Percentiles rank a stretch among this genome's conserved stretches.
Evolutionary conservation across 2,888 invertebrate species (phyloP).

Genomic region (Zonitis immaculata): DNA sequence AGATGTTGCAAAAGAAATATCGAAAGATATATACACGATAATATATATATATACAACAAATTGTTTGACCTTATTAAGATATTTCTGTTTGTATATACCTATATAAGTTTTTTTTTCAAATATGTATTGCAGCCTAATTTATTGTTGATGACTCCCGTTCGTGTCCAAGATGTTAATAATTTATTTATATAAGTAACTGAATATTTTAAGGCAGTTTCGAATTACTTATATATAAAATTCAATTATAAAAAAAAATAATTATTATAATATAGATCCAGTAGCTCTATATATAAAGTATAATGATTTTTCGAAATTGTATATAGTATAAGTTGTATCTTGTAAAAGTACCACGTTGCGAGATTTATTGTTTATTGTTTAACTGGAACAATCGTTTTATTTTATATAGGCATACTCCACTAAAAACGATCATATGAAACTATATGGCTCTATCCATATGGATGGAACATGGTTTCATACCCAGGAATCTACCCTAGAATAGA

Average conservation of each 20-base stretch:
- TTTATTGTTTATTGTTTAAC: no score
- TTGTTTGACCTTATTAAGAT: constrained; percentile 37
- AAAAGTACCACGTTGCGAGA: no score
- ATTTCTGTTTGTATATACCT: constrained; percentile 2
- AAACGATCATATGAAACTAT: no score
- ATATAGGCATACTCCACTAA: no score
- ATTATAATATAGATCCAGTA: background rate
- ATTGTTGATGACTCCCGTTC: constrained; percentile 15
- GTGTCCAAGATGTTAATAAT: constrained; percentile 20
- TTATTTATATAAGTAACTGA: constrained; percentile 14
- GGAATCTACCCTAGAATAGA: no score
- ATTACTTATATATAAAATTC: background rate
- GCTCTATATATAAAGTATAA: background rate
- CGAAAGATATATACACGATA: no score
- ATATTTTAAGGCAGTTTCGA: background rate
- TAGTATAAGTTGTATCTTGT: no score
- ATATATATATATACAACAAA: no score
- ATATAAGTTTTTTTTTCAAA: constrained; percentile 4
- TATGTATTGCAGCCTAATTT: constrained; percentile 10
- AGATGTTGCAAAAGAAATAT: no score
- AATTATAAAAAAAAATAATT: background rate
- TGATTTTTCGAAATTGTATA: background rate
- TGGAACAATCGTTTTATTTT: no score
- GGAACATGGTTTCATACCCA: no score
- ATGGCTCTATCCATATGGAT: no score